phyloP scores from a whole-genome alignment of 2,113 vertebrate species.

The Nymphicus hollandicus region DNA sequence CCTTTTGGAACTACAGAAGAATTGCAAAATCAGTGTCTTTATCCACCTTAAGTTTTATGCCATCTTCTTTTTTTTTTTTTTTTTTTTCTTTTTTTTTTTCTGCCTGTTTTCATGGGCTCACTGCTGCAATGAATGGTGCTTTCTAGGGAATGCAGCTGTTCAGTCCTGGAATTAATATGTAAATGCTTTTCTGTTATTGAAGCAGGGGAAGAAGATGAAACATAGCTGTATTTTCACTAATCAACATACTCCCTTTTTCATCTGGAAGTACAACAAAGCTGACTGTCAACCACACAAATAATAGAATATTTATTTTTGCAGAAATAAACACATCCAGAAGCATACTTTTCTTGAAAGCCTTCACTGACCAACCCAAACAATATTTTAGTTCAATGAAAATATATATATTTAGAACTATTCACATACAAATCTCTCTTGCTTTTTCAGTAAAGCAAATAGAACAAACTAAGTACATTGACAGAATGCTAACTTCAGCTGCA shows the following conservation, averaged over 20 bases:
- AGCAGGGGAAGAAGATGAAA: conserved; percentile 37
- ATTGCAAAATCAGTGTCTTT: neutral
- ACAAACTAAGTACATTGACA: neutral
- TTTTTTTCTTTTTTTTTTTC: fast-evolving
- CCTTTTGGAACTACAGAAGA: neutral
- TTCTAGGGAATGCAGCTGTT: conserved; percentile 64
- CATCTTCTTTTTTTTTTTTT: neutral
- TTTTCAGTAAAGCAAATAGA: conserved; percentile 45
- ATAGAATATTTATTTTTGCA: conserved; percentile 51
- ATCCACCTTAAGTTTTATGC: neutral
- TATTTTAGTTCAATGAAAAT: conserved; percentile 39
- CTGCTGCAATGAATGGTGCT: conserved; percentile 28
- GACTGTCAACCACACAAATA: conserved; percentile 51
- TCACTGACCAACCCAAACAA: conserved; percentile 65
- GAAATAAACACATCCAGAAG: conserved; percentile 46
- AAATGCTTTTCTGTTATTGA: conserved; percentile 50
- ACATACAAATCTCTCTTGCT: neutral
- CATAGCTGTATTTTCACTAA: conserved; percentile 57
- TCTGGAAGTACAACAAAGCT: conserved; percentile 60
- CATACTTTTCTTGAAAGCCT: conserved; percentile 41
- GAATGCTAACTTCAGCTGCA: neutral
- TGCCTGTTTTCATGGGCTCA: neutral
- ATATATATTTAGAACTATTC: conserved; percentile 32
- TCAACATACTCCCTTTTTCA: conserved; percentile 42
- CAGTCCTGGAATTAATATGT: conserved; percentile 56